Base-by-base conservation (phyloP, 1,140 invertebrate genomes). In the Phortica variegata region DNA sequence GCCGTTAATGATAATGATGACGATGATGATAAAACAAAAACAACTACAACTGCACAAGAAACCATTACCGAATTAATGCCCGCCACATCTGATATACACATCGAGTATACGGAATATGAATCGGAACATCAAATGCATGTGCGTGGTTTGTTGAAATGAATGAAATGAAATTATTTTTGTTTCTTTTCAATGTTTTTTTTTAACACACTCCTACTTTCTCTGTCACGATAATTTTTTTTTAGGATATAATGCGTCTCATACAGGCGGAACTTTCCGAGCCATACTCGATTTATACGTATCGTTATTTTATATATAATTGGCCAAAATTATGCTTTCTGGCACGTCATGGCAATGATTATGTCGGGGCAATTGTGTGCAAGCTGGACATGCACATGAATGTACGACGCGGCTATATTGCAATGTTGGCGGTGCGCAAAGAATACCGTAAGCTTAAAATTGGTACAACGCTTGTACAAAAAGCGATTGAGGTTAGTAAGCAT, bases 291-390 rank as follows among this genome's bases (percentile, higher is more conserved):
- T 99, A 99, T 79, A 99, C 97, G 29, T 99, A 99, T 83, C 87
- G 97, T 82, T 99, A 99, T 84, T 99, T 99, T 82, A 98, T 99
- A 77, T 94, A 98, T 77, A 98, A 99, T 79, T 99, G 97, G 97
- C 97, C 97, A 77, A 93, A 98, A 81, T 80, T 99, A 49, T 98
- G 96, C 79, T 97, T 97, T 80, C 81, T 99, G 81, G 91, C 91
- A 58, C 89, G 91, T 82, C 84, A 91, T 79, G 85, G 84, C 57
- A 83, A 85, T 39, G 85, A 88, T 73, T 95, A 92, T 79, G 90
- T 97, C 58, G 95, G 95, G 78, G 95, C 95, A 70, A 97, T 98
- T 74, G 95, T 98, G 50, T 98, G 95, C 81, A 98, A 98, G 79
- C 80, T 98, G 76, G 95, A 98, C 79, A 83, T 93, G 70, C 94